These are phyloP conservation scores for Lasioglossum figueresi DNA, from an alignment of 2,888 invertebrate species.

Conservation along the genomic window DNA sequence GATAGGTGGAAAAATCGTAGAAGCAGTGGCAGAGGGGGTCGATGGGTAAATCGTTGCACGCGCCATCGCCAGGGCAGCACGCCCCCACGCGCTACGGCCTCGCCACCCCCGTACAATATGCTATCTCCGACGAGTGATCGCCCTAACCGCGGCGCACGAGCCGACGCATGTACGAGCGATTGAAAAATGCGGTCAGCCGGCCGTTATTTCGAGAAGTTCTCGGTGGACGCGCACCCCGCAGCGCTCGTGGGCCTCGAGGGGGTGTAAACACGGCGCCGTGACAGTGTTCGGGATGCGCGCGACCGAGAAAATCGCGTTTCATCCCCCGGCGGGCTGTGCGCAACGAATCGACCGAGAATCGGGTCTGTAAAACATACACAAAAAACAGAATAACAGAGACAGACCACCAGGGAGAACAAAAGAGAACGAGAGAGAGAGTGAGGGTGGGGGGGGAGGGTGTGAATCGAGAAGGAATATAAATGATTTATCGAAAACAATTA, in stretches of 20 bases:
- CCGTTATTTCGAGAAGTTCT: conserved; percentile 73
- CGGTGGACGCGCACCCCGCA: conserved; percentile 52
- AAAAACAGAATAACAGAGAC: neutral
- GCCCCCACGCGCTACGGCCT: conserved; percentile 66
- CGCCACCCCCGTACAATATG: conserved; percentile 77
- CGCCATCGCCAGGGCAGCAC: conserved; percentile 77
- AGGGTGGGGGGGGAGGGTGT: neutral
- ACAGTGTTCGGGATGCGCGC: conserved; percentile 1
- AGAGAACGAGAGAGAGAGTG: neutral
- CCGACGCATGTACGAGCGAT: conserved; percentile 64
- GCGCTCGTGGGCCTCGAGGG: neutral
- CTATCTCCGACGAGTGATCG: conserved; percentile 76
- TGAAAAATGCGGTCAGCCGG: conserved; percentile 74
- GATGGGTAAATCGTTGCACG: conserved; percentile 74
- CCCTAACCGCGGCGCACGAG: conserved; percentile 77
- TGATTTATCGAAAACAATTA: conserved; percentile 48
- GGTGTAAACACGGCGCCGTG: conserved; percentile 14
- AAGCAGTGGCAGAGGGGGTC: neutral
- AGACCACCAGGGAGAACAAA: neutral
- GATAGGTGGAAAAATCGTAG: neutral
- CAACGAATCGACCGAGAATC: neutral
- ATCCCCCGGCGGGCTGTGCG: conserved; percentile 14
- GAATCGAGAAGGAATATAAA: neutral
- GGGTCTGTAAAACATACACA: conserved; percentile 7
- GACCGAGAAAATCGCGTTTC: conserved; percentile 23